Base-by-base conservation (phyloP, 2,888 invertebrate genomes). In the Noctua pronuba region DNA sequence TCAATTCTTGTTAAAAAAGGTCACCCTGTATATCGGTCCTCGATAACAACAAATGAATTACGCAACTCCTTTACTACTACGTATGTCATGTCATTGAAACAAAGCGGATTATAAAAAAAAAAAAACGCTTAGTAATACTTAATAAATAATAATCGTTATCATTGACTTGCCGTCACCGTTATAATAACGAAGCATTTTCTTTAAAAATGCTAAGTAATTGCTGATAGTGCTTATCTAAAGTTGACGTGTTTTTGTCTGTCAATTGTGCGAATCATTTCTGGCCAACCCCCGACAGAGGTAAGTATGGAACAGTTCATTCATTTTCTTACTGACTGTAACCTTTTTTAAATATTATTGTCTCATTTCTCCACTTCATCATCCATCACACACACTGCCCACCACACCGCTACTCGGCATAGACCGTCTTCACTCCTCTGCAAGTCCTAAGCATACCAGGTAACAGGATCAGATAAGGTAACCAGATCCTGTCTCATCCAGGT, bases 221-320 rank as follows among this genome's bases (percentile, higher is more conserved):
- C n/a, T 49, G 60, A 77, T 75, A 77, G 13, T 4, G n/a, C n/a
- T 75, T 77, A 75, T 77, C 49, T 16, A 7, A 62, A 62, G 77
- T 64, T 64, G 49, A 35, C 62, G 49, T 64, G 49, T 64, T 64
- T 62, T 41, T 52, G 49, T 41, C 41, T 49, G 18, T 4, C 1
- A 64, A 60, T 41, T 77, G 18, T n/a, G 64, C 31, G 13, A 41
- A 77, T 77, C 49, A 77, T 77, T 75, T 62, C n/a, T 8, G 11
- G 1, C 13, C 21, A 41, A 52, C 49, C n/a, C 41, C 49, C 2
- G 64, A 31, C 31, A 52, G 62, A 21, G 60, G 78, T 77, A 64
- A 77, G 78, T 64, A 35, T 49, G 24, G 31, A 77, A 77, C 62
- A 2, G 38, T 31, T 76, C 49, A 10, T 49, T 31, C 5, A 7